Evolutionary conservation across 2,888 invertebrate species (phyloP), one percentile per base, ranked within the genome.

Genomic region (Cryptus armator): DNA sequence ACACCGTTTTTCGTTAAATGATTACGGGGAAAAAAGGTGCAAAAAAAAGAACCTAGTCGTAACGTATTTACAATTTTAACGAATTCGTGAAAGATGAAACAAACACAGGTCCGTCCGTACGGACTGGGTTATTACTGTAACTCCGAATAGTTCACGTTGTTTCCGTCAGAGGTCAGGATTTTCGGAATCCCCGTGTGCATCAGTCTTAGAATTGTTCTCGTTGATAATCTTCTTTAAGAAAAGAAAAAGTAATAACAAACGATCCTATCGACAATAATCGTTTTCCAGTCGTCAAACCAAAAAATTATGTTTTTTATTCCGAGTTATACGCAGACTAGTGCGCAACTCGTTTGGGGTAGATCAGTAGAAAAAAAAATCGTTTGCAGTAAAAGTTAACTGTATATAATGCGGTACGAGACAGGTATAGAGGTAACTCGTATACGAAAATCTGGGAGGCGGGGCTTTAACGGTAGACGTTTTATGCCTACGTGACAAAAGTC

Each of bases 11-110:
- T 66, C 81, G 53, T 59, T 88, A 85, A 84, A 87, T 88, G 9
- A 37, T 37, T 37, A 37, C 37, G 37, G 37, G 37, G 7, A 37
- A 9, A 37, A 37, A 37, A 37, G 37, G 7, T 5, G 37, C 37
- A 37, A 37, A 37, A 37, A 37, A 37, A 37, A 37, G 37, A 89
- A 87, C 68, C 86, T 89, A 90, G 53, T 88, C 86, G 86, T 78
- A 87, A 88, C 86, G 76, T 91, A 92, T 92, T 90, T 92, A 92
- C 92, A 92, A 91, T 88, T 88, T 89, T 86, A 81, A 89, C 76
- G 62, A 37, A 67, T 71, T 68, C 74, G 82, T 53, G 72, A 88
- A 88, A 88, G 86, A 88, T 24, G 75, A 85, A 83, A 88, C 87
- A 87, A 86, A 88, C 76, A 79, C 85, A 90, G 88, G 84, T 16